These are phyloP conservation scores for Microcebus lehilahytsara DNA, from an alignment of 2,113 vertebrate species.

Conservation along the genomic window DNA sequence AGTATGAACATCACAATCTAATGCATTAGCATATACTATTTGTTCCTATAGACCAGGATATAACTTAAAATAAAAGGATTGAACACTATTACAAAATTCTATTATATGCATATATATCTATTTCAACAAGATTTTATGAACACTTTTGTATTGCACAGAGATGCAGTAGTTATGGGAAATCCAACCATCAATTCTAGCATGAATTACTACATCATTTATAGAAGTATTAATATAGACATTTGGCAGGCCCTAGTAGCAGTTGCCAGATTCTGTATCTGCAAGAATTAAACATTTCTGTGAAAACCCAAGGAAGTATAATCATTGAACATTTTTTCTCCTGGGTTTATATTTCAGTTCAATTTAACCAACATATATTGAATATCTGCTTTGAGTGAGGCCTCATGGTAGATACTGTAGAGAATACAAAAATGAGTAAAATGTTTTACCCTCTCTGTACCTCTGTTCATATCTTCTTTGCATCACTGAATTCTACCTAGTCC, in stretches of 20 bases:
- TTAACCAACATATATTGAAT: background rate
- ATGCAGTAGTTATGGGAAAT: background rate
- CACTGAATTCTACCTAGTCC: background rate
- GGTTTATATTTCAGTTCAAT: constrained; percentile 31
- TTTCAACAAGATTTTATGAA: constrained; percentile 35
- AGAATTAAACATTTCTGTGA: constrained; percentile 43
- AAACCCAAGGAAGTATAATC: constrained; percentile 24
- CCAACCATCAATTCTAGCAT: background rate
- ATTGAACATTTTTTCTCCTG: background rate
- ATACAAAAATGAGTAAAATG: background rate
- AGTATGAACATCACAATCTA: background rate
- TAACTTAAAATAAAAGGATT: background rate
- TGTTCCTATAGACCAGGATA: background rate
- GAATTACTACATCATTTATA: constrained; percentile 13
- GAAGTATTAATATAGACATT: constrained; percentile 34
- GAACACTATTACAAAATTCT: background rate
- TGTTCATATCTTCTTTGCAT: background rate
- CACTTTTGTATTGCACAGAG: constrained; percentile 24
- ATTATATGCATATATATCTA: background rate
- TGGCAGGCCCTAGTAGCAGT: background rate
- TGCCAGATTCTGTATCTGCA: constrained; percentile 7
- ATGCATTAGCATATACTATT: background rate
- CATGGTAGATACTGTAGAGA: background rate
- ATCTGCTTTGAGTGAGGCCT: background rate
- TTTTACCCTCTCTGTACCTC: background rate